Conservation (phyloP, 2,797 vertebrate genomes). For the Galago senegalensis region DNA sequence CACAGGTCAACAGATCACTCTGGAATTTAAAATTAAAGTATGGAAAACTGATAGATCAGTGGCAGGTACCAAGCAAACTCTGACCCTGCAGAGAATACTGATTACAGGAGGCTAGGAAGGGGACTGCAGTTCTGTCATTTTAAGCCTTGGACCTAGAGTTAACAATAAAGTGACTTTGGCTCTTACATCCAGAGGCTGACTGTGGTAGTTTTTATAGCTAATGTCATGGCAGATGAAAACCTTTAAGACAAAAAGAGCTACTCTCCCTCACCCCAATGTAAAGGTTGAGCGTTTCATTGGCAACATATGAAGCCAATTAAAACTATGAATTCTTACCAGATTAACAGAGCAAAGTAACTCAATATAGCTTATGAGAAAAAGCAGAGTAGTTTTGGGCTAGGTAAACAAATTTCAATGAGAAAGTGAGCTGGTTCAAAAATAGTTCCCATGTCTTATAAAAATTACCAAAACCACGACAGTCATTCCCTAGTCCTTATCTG, state of each 20-base stretch:
- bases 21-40: slow-evolving; percentile 73
- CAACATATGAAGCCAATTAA: slow-evolving; percentile 33
- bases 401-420: slow-evolving; percentile 3
- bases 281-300: not conserved
- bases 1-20: slow-evolving; percentile 83
- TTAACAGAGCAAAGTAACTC: slow-evolving; percentile 11
- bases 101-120: not conserved
- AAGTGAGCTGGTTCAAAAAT: slow-evolving; percentile 54
- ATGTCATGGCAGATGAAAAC: not conserved
- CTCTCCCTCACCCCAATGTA: not conserved
- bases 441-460: slow-evolving; percentile 47
- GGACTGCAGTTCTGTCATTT: slow-evolving; percentile 19
- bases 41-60: slow-evolving; percentile 58
- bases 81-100: slow-evolving; percentile 41
- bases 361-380: slow-evolving; percentile 44
- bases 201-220: slow-evolving; percentile 27
- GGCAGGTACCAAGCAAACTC: slow-evolving; percentile 61
- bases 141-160: slow-evolving; percentile 11
- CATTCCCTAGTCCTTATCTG: not conserved
- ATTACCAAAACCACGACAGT: not conserved
- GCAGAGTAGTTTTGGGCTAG: slow-evolving; percentile 31
- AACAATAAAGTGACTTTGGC: slow-evolving; percentile 15
- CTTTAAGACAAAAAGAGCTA: slow-evolving; percentile 29
- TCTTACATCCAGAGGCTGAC: slow-evolving; percentile 28
- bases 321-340: slow-evolving; percentile 15